Percentiles rank a stretch among this genome's conserved stretches.
Conservation (phyloP, 1,140 invertebrate species). For the Mactra quadrangularis region DNA sequence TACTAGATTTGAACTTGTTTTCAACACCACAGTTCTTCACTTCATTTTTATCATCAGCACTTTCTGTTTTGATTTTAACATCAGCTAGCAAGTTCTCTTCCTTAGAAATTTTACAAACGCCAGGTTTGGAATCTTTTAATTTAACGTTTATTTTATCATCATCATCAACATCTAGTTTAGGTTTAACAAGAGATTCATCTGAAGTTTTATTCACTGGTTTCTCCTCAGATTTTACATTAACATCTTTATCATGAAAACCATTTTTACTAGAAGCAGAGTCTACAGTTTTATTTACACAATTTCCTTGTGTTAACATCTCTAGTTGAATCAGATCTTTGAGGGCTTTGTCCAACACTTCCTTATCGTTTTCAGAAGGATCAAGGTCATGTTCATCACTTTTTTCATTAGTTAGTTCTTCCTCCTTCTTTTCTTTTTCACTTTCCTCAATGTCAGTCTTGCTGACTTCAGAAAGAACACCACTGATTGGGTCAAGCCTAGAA, state of each 20-base stretch:
- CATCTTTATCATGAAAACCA: background rate
- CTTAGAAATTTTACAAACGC: too few species aligned
- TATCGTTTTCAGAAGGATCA: constrained; percentile 18
- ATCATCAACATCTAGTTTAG: background rate
- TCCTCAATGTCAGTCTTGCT: too few species aligned
- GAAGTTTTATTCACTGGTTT: background rate
- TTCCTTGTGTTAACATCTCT: constrained; percentile 28
- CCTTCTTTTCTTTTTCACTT: background rate
- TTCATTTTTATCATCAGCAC: background rate
- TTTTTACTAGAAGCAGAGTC: background rate
- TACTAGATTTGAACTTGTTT: too few species aligned
- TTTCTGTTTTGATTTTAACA: background rate
- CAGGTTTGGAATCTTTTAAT: too few species aligned
- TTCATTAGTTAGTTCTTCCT: background rate
- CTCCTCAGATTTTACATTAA: too few species aligned
- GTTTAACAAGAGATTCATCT: background rate
- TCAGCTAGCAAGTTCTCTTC: too few species aligned
- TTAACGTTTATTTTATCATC: background rate
- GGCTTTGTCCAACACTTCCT: constrained; percentile 23
- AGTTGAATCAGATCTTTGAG: constrained; percentile 39
- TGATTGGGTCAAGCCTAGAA: too few species aligned
- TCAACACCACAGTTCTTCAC: too few species aligned
- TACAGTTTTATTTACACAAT: background rate
- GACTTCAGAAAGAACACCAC: too few species aligned
- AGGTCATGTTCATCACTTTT: background rate